These are phyloP conservation scores for Cheilosia pagana DNA, from an alignment of 2,888 invertebrate genomes.

Conservation along the genomic window DNA sequence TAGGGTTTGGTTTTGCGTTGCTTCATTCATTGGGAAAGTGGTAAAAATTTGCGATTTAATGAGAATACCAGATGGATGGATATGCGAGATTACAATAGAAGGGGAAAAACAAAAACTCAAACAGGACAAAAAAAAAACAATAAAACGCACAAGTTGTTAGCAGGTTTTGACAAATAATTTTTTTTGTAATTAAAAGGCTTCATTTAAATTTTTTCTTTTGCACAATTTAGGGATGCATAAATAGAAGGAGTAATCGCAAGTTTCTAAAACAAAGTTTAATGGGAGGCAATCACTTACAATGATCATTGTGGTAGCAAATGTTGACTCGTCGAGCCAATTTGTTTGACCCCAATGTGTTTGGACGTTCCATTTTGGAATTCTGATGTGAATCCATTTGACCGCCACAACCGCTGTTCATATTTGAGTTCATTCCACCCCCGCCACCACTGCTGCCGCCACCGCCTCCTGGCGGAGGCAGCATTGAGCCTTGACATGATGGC, in stretches of 20 bases:
- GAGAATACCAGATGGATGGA: conserved; percentile 45
- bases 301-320: conserved; percentile 92
- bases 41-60: conserved; percentile 54
- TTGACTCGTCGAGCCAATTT: conserved; percentile 89
- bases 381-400: conserved; percentile 78
- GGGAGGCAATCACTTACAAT: conserved; percentile 84
- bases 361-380: conserved; percentile 89
- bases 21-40: conserved; percentile 6
- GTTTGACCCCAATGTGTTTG: conserved; percentile 90
- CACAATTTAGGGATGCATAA: conserved; percentile 17
- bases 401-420: conserved; percentile 77
- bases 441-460: conserved; percentile 80
- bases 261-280: conserved; percentile 17
- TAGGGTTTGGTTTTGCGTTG: conserved; percentile 13
- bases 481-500: conserved; percentile 82
- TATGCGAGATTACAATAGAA: conserved; percentile 37
- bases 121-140: conserved; percentile 50
- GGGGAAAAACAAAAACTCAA: conserved; percentile 36
- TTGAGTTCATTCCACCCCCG: conserved; percentile 73
- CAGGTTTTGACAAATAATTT: conserved; percentile 21
- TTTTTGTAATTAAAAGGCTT: conserved; percentile 16
- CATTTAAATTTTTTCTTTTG: not conserved
- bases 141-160: conserved; percentile 63
- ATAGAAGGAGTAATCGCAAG: conserved; percentile 56
- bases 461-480: conserved; percentile 84